Percentiles rank a stretch among this genome's conserved stretches.
phyloP scores from a whole-genome alignment of 2,113 vertebrate species.

The Chamaetylas fuelleborni region DNA sequence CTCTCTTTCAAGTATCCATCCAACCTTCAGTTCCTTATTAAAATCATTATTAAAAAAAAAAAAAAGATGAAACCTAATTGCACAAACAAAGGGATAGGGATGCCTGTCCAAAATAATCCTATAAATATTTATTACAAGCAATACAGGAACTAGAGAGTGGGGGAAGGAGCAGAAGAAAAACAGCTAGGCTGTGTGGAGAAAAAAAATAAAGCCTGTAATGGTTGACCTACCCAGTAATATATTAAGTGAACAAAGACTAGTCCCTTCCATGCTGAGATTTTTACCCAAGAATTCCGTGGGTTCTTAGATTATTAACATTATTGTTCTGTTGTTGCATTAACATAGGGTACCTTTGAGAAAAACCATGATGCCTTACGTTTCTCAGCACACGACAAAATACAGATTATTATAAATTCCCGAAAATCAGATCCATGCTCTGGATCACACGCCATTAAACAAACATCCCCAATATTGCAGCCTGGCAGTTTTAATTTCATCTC shows the following conservation, averaged over 20 bases:
- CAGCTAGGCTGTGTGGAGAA: constrained; percentile 37
- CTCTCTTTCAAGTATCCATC: background rate
- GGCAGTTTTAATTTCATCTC: constrained; percentile 99
- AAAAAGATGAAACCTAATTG: background rate
- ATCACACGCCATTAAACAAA: constrained; percentile 99
- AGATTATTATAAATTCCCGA: constrained; percentile 86
- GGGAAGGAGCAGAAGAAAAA: constrained; percentile 45
- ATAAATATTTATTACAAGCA: constrained; percentile 68
- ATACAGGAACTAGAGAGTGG: background rate
- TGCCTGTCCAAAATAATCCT: constrained; percentile 67
- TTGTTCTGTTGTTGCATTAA: constrained; percentile 46
- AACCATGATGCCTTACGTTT: constrained; percentile 64
- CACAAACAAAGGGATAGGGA: constrained; percentile 33
- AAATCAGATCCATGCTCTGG: constrained; percentile 87
- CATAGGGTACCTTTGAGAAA: constrained; percentile 67
- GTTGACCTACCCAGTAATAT: constrained; percentile 57
- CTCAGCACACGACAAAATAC: constrained; percentile 73
- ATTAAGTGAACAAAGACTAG: constrained; percentile 63
- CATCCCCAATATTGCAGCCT: constrained; percentile 99
- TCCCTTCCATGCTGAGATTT: background rate
- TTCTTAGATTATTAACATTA: constrained; percentile 62
- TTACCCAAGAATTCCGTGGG: constrained; percentile 34
- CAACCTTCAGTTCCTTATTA: background rate
- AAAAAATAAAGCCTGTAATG: constrained; percentile 36
- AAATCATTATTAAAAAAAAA: background rate